Conservation (phyloP, 2,888 invertebrate species). For the Chesias legatella region DNA sequence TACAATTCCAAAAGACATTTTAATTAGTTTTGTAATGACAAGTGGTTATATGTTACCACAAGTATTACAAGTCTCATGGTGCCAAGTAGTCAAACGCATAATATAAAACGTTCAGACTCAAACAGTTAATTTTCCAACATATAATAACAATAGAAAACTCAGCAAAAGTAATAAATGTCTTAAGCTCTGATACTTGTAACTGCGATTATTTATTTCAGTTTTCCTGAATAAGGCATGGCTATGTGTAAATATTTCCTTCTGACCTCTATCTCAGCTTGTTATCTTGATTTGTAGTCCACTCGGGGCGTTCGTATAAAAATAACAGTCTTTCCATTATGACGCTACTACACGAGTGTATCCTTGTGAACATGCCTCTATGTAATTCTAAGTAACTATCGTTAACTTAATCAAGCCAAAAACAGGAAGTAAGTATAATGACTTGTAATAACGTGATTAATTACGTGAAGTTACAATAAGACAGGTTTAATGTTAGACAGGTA, state of each 20-base stretch:
- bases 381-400: not conserved
- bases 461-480: no score
- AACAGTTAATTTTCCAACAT: no score
- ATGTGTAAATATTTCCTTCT: conserved; percentile 60
- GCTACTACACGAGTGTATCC: conserved; percentile 13
- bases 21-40: no score
- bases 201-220: conserved; percentile 31
- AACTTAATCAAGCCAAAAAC: no score
- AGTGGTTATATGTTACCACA: no score
- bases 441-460: no score
- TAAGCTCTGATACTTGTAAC: conserved; percentile 25
- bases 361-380: not conserved
- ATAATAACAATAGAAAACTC: conserved; percentile 6
- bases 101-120: no score
- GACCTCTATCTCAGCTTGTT: conserved; percentile 62
- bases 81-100: no score
- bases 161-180: conserved; percentile 19
- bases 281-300: conserved; percentile 72
- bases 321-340: conserved; percentile 40
- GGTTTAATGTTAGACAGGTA: no score
- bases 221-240: conserved; percentile 37
- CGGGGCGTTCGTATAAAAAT: conserved; percentile 62
- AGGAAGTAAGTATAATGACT: no score
- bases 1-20: no score
- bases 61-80: no score